Conservation (phyloP, 2,113 vertebrate genomes). For the Hydrolagus affinis region DNA sequence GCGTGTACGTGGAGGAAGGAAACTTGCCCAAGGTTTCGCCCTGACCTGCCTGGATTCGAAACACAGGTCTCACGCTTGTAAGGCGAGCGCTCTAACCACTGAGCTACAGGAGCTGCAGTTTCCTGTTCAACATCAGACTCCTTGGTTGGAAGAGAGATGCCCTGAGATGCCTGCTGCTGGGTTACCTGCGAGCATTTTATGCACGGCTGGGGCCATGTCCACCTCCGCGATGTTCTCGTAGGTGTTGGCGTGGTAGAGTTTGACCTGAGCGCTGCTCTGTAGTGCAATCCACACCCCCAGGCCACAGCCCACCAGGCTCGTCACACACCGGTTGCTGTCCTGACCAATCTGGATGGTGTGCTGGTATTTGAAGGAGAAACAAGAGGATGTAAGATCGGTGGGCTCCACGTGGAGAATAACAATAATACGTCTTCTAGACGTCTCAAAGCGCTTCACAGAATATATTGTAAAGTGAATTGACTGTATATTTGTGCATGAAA, state of each 20-base stretch:
- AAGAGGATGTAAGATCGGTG: neutral
- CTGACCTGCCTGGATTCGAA: too few relatives aligned
- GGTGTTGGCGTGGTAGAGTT: conserved; percentile 80
- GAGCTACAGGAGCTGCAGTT: too few relatives aligned
- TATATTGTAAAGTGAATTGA: too few relatives aligned
- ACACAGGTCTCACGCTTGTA: too few relatives aligned
- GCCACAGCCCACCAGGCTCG: conserved; percentile 81
- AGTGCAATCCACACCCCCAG: conserved; percentile 82
- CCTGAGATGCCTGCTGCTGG: neutral
- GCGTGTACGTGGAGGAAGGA: too few relatives aligned
- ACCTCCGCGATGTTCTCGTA: conserved; percentile 85
- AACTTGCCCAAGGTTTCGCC: too few relatives aligned
- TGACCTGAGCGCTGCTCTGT: conserved; percentile 88
- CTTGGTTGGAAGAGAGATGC: too few relatives aligned
- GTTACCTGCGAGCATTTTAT: conserved; percentile 94
- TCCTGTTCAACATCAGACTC: too few relatives aligned
- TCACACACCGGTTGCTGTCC: conserved; percentile 79
- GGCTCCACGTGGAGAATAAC: neutral
- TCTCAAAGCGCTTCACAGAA: too few relatives aligned
- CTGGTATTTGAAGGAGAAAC: conserved; percentile 45
- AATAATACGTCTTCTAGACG: too few relatives aligned
- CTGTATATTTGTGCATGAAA: too few relatives aligned
- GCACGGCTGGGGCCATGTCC: conserved; percentile 86
- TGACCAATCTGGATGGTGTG: conserved; percentile 80
- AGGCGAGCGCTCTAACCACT: too few relatives aligned